phyloP scores from a whole-genome alignment of 2,888 invertebrate species.

The Tyria jacobaeae region DNA sequence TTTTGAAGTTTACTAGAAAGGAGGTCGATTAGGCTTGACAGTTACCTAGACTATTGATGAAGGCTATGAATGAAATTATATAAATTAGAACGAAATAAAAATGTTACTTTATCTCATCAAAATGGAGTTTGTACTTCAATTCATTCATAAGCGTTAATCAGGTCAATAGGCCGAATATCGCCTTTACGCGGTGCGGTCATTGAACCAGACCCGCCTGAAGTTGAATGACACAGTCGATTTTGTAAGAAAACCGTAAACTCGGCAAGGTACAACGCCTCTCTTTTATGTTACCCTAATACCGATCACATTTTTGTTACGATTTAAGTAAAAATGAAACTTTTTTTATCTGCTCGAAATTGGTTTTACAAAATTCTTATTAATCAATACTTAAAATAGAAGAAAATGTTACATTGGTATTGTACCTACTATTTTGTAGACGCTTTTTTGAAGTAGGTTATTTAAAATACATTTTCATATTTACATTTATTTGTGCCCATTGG shows the following conservation, averaged over 20 bases:
- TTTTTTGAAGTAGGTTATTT: neutral
- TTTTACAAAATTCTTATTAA: neutral
- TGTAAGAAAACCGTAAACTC: slow-evolving; percentile 50
- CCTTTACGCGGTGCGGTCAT: slow-evolving; percentile 21
- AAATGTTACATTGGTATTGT: neutral
- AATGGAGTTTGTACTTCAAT: neutral
- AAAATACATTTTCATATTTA: neutral
- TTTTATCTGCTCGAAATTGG: slow-evolving; percentile 16
- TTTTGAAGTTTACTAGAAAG: too few species aligned
- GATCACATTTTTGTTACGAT: slow-evolving; percentile 63
- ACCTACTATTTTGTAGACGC: too few species aligned
- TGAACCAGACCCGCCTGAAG: slow-evolving; percentile 31
- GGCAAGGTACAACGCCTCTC: slow-evolving; percentile 37
- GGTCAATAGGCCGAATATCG: slow-evolving; percentile 15
- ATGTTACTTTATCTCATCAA: neutral
- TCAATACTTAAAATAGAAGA: neutral
- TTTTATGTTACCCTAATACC: slow-evolving; percentile 62
- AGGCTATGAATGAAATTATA: too few species aligned
- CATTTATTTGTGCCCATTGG: too few species aligned
- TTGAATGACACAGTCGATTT: slow-evolving; percentile 46
- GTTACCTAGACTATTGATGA: too few species aligned
- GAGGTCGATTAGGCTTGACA: too few species aligned
- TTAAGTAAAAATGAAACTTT: slow-evolving; percentile 60
- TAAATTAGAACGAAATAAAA: neutral
- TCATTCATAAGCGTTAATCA: neutral